Evolutionary conservation across 2,888 invertebrate genomes (phyloP).

Genomic region (Pegoplata infirma): DNA sequence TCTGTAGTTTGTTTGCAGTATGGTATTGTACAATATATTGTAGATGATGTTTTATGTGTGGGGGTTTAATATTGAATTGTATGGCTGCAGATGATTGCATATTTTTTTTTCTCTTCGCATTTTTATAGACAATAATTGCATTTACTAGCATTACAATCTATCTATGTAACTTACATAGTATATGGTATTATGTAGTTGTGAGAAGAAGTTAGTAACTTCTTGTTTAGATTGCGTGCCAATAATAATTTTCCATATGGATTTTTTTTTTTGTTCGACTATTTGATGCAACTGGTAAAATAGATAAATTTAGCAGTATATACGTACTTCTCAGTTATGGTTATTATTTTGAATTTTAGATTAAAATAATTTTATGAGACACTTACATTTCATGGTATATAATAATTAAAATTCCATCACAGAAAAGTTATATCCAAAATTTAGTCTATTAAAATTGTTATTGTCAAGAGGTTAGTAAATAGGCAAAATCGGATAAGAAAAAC

Average conservation of each 20-base stretch:
- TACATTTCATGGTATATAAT: neutral
- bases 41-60: neutral
- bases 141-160: neutral
- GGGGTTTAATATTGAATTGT: neutral
- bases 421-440: too few relatives aligned
- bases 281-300: too few relatives aligned
- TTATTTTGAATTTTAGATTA: neutral
- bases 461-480: too few relatives aligned
- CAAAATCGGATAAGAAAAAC: too few relatives aligned
- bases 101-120: neutral
- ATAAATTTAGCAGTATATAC: too few relatives aligned
- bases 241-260: conserved; percentile 23
- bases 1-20: too few relatives aligned
- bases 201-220: conserved; percentile 13
- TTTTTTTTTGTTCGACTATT: neutral
- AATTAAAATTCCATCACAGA: too few relatives aligned
- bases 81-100: neutral
- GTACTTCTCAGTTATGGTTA: too few relatives aligned
- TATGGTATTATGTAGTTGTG: too few relatives aligned
- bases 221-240: conserved; percentile 41
- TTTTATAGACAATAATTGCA: neutral
- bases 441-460: too few relatives aligned
- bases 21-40: too few relatives aligned
- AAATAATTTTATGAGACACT: neutral
- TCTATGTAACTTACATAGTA: neutral